Percentiles rank a stretch among this genome's conserved stretches.
Conservation (phyloP, 2,113 vertebrate species). For the Charina bottae region DNA sequence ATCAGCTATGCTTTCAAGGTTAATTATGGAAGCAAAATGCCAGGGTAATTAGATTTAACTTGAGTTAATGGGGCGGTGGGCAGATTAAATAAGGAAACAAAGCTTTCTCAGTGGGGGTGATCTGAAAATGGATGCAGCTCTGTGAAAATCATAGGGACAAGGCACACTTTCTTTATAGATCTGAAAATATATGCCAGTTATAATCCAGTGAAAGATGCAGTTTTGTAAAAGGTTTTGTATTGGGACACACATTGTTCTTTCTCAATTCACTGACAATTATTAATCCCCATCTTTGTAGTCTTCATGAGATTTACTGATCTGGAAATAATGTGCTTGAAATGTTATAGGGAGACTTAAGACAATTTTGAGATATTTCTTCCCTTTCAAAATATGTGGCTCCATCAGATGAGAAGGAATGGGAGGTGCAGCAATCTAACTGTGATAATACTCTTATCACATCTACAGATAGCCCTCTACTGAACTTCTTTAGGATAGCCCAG, state of each 20-base stretch:
- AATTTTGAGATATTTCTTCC: background rate
- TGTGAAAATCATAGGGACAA: background rate
- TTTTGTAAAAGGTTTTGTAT: background rate
- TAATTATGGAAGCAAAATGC: slow-evolving; percentile 39
- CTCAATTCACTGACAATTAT: background rate
- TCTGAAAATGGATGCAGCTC: slow-evolving; percentile 1
- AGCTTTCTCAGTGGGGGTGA: slow-evolving; percentile 16
- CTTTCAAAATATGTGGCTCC: background rate
- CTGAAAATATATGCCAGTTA: background rate
- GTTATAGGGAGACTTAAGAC: no score
- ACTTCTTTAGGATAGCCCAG: background rate
- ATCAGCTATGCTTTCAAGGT: slow-evolving; percentile 33
- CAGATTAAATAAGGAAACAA: slow-evolving; percentile 35
- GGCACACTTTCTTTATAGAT: background rate
- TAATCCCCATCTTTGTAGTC: background rate
- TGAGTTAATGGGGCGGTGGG: slow-evolving; percentile 36
- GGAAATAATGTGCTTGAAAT: background rate
- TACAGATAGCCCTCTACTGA: background rate
- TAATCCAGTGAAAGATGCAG: background rate
- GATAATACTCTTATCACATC: background rate
- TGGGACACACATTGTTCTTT: background rate
- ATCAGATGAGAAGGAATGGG: background rate
- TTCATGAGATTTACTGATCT: background rate
- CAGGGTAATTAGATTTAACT: slow-evolving; percentile 41
- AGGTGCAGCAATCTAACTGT: background rate